phyloP scores from a whole-genome alignment of 2,888 invertebrate species.

The Macrophya alboannulata region DNA sequence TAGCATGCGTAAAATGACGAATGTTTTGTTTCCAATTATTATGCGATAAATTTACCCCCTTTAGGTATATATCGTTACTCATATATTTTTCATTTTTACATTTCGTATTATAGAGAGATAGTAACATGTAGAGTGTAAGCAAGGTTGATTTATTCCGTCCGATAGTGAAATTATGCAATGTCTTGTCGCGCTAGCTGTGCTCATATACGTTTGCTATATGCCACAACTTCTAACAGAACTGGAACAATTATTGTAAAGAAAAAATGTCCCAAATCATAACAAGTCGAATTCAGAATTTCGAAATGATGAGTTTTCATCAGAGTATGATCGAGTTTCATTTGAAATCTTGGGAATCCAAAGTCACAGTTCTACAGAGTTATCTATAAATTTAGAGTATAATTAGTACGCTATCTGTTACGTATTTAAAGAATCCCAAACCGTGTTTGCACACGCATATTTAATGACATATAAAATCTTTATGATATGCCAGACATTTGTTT shows the following conservation, averaged over 20 bases:
- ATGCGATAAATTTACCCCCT: neutral
- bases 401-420: neutral
- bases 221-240: too few species aligned
- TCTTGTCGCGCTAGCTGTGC: too few species aligned
- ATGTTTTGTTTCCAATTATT: neutral
- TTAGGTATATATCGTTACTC: too few species aligned
- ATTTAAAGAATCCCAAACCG: neutral
- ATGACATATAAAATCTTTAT: too few species aligned
- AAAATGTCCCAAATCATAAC: neutral
- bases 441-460: too few species aligned
- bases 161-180: too few species aligned
- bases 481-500: too few species aligned
- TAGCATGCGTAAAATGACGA: neutral
- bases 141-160: too few species aligned
- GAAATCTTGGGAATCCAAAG: constrained; percentile 78
- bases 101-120: too few species aligned
- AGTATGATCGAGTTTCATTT: constrained; percentile 76
- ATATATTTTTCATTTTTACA: too few species aligned
- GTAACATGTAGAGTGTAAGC: too few species aligned
- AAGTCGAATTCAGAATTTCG: neutral
- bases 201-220: too few species aligned
- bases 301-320: constrained; percentile 79
- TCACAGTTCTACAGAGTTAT: neutral
- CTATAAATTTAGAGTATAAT: neutral
- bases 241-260: neutral